Evolutionary conservation across 2,113 vertebrate genomes (phyloP), one percentile per base, ranked within the genome.

Genomic region (Pseudois nayaur): DNA sequence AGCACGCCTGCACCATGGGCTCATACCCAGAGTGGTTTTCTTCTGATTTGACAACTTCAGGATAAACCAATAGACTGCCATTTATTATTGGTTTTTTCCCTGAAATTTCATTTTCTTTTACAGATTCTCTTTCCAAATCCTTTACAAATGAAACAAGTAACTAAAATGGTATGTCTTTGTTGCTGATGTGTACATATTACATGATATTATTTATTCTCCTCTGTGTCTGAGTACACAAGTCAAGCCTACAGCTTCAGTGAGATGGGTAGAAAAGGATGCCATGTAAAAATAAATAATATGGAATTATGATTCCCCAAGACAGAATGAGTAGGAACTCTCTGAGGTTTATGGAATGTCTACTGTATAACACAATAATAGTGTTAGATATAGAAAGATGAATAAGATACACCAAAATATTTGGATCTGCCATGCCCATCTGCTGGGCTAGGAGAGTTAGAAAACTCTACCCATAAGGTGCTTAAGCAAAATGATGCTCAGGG

Each of bases 61-160:
- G 95, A 87, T 48, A 96, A 98, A 98, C 91, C 97, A 96, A 96
- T 86, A 97, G 97, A 97, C 60, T n/a, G 55, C 23, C 57, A 96
- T 90, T 95, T 90, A 88, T 33, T 97, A 87, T 94, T 93, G 93
- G 52, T 98, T 62, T 50, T 50, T 48, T 78, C 5, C 33, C 12
- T 59, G 74, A 98, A 97, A 97, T 92, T 74, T 1, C 25, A 96
- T 93, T 97, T 98, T 95, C 86, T 97, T 98, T 97, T 94, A 97
- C 98, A 98, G 5, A 67, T 59, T 96, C 93, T 96, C 78, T 91
- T 94, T 97, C 78, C 60, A 98, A 97, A 95, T 55, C 25, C 16
- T 97, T 95, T 74, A 97, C n/a, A 96, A 97, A 92, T 57, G 48
- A 59, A 97, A 33, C 21, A 96, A 64, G 54, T 79, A 94, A 92